Conservation (phyloP, 2,888 invertebrate species). For the Lycia hirtaria region DNA sequence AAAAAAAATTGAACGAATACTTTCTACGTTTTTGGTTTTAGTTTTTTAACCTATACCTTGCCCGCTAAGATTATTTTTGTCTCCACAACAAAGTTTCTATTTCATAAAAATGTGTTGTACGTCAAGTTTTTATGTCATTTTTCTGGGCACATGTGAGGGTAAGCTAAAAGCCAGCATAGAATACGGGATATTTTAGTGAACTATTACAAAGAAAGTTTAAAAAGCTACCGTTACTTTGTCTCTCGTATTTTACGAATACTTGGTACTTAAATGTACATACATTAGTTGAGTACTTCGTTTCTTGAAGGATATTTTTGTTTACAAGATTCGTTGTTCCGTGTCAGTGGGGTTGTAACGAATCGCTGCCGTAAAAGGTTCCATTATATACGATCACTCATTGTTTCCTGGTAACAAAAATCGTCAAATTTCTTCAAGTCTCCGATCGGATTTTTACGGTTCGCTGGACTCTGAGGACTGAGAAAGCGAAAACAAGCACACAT, state of each 20-base stretch:
- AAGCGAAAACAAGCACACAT: constrained; percentile 6
- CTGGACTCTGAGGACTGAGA: constrained; percentile 10
- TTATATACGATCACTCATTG: constrained; percentile 22
- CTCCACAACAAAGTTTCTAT: background rate
- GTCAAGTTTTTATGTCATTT: background rate
- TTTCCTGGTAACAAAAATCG: constrained; percentile 19
- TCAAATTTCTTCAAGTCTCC: constrained; percentile 19
- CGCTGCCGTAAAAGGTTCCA: constrained; percentile 22
- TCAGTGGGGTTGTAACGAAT: constrained; percentile 14
- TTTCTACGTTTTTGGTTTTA: too few relatives aligned
- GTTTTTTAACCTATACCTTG: too few relatives aligned
- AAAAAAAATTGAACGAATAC: too few relatives aligned
- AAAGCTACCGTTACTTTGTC: background rate
- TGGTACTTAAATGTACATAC: too few relatives aligned
- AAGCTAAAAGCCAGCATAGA: constrained; percentile 3
- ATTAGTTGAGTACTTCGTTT: constrained; percentile 2
- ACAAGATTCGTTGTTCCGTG: background rate
- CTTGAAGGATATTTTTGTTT: background rate
- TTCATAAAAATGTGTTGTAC: background rate
- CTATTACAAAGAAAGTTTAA: constrained; percentile 1
- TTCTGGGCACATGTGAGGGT: background rate
- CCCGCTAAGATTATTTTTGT: background rate
- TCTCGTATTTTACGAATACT: constrained; percentile 5
- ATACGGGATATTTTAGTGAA: background rate
- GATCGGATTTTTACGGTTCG: constrained; percentile 19